phyloP scores from a whole-genome alignment of 2,113 vertebrate species.

The Xenopus tropicalis region DNA sequence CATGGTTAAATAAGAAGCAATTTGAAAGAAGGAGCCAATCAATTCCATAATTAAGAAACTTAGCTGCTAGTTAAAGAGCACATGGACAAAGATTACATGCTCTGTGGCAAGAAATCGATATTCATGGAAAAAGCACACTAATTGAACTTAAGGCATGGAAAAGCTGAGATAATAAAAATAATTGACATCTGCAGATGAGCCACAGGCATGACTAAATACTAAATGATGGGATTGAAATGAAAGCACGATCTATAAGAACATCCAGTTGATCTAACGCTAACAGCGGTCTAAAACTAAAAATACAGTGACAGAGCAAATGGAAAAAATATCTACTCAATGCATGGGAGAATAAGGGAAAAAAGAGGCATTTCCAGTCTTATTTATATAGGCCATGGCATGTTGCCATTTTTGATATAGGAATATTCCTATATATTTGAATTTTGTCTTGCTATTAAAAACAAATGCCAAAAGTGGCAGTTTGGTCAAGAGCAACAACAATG shows the following conservation, averaged over 20 bases:
- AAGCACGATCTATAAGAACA: background rate
- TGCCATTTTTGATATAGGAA: too few relatives aligned
- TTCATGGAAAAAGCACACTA: background rate
- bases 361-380: too few relatives aligned
- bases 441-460: too few relatives aligned
- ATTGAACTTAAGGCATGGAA: background rate
- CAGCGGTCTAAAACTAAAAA: background rate
- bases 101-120: background rate
- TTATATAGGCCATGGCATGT: too few relatives aligned
- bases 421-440: too few relatives aligned
- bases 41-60: slow-evolving; percentile 1
- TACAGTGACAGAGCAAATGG: background rate
- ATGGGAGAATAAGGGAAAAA: too few relatives aligned
- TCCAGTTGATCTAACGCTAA: background rate
- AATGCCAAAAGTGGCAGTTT: too few relatives aligned
- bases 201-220: background rate
- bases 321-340: background rate
- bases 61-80: background rate
- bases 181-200: slow-evolving; percentile 1
- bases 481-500: too few relatives aligned
- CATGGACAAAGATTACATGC: background rate
- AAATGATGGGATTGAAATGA: background rate
- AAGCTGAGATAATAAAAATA: slow-evolving; percentile 1
- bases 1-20: background rate
- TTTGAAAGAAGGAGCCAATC: background rate